Conservation (phyloP, 2,888 invertebrate species). For the Heterodera filipjevi region DNA sequence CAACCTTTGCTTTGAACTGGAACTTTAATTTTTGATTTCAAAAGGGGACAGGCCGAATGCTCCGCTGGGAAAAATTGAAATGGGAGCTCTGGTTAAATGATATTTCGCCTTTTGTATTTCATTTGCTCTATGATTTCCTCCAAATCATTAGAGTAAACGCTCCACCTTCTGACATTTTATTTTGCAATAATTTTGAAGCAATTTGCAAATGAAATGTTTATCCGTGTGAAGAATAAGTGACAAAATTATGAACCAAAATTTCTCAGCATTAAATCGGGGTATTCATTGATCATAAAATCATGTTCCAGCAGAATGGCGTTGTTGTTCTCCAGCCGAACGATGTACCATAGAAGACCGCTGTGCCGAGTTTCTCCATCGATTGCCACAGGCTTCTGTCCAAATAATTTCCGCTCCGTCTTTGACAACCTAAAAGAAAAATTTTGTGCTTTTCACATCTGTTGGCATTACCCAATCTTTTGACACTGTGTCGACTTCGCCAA, state of each 20-base stretch:
- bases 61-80: too few relatives aligned
- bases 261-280: neutral
- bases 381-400: constrained; percentile 13
- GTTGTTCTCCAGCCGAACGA: neutral
- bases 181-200: too few relatives aligned
- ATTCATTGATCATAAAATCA: constrained; percentile 3
- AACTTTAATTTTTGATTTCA: too few relatives aligned
- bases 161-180: too few relatives aligned
- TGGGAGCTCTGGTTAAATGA: too few relatives aligned
- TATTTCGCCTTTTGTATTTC: too few relatives aligned
- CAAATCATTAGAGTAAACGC: too few relatives aligned
- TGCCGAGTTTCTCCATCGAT: constrained; percentile 14
- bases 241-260: neutral
- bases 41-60: too few relatives aligned
- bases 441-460: neutral
- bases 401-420: neutral
- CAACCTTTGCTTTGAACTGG: too few relatives aligned
- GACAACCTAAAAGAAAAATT: constrained; percentile 15
- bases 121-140: too few relatives aligned
- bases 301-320: constrained; percentile 13
- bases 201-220: neutral
- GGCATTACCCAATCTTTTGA: neutral
- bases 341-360: constrained; percentile 6
- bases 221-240: neutral
- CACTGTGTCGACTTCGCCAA: neutral